These are phyloP conservation scores for Pantala flavescens DNA, from an alignment of 1,140 invertebrate genomes.

Conservation along the genomic window DNA sequence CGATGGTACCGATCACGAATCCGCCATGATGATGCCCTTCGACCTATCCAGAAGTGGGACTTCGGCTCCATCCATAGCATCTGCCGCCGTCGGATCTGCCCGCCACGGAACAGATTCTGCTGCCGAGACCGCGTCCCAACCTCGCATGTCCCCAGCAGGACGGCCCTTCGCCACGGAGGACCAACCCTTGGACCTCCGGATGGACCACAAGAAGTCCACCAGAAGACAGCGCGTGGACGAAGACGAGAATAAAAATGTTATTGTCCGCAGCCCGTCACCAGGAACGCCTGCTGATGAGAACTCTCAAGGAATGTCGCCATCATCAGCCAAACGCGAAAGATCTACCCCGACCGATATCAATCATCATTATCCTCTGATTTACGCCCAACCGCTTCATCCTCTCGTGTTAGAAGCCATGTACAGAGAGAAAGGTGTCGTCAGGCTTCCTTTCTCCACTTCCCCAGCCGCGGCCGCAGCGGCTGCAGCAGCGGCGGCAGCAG, in stretches of 20 bases:
- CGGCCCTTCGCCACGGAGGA: conserved; percentile 44
- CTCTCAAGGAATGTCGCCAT: neutral
- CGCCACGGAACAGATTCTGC: conserved; percentile 24
- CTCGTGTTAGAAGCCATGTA: conserved; percentile 61
- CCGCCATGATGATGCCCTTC: conserved; percentile 42
- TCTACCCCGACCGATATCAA: conserved; percentile 16
- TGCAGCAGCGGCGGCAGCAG: conserved; percentile 36
- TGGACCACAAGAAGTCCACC: conserved; percentile 62
- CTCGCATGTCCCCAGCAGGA: conserved; percentile 35
- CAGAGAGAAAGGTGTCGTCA: conserved; percentile 33
- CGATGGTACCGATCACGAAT: conserved; percentile 19
- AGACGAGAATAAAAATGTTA: conserved; percentile 65
- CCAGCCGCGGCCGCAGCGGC: conserved; percentile 29
- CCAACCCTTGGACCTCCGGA: conserved; percentile 69
- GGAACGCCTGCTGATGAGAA: conserved; percentile 23
- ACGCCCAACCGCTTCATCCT: conserved; percentile 43
- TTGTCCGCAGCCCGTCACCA: conserved; percentile 43
- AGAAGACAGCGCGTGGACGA: conserved; percentile 40
- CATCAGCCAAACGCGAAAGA: conserved; percentile 10
- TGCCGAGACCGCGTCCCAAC: conserved; percentile 36
- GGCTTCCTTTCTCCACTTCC: neutral
- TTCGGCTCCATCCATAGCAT: conserved; percentile 28
- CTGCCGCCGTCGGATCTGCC: conserved; percentile 18
- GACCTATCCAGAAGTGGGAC: conserved; percentile 41
- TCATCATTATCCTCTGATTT: conserved; percentile 12